Conservation (phyloP, 2,113 vertebrate genomes). For the Colius striatus region DNA sequence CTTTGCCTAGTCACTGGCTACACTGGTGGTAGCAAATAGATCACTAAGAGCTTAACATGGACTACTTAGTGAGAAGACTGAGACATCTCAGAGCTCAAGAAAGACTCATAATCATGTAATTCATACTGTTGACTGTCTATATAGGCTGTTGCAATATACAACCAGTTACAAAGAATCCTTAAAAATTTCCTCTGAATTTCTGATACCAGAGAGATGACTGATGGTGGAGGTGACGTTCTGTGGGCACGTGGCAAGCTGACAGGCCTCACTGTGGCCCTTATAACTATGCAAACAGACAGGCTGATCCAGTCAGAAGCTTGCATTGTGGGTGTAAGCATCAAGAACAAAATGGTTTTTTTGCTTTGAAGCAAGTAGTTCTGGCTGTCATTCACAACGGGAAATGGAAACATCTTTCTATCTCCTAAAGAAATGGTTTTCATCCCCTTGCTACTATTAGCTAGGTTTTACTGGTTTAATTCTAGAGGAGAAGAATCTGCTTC, state of each 20-base stretch:
- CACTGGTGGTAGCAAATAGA: not conserved
- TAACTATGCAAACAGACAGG: not conserved
- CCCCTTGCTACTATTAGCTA: not conserved
- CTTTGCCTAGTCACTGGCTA: not conserved
- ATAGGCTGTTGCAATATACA: not conserved
- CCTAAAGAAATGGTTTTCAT: not conserved
- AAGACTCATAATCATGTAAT: not conserved
- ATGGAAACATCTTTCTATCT: not conserved
- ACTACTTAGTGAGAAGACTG: not conserved
- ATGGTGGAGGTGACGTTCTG: not conserved
- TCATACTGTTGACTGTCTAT: not conserved
- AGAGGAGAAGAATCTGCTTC: not conserved
- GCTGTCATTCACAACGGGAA: not conserved
- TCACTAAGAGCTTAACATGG: not conserved
- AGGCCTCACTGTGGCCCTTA: accelerated
- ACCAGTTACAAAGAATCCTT: not conserved
- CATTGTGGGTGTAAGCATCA: not conserved
- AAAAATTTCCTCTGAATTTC: not conserved
- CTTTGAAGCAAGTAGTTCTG: not conserved
- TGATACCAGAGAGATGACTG: not conserved
- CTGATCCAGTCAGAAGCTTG: not conserved
- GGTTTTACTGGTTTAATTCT: not conserved
- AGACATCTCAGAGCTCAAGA: not conserved
- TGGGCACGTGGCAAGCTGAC: accelerated
- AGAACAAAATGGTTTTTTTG: accelerated